Conservation (phyloP, 1,140 invertebrate species). For the Trichomalopsis sarcophagae region DNA sequence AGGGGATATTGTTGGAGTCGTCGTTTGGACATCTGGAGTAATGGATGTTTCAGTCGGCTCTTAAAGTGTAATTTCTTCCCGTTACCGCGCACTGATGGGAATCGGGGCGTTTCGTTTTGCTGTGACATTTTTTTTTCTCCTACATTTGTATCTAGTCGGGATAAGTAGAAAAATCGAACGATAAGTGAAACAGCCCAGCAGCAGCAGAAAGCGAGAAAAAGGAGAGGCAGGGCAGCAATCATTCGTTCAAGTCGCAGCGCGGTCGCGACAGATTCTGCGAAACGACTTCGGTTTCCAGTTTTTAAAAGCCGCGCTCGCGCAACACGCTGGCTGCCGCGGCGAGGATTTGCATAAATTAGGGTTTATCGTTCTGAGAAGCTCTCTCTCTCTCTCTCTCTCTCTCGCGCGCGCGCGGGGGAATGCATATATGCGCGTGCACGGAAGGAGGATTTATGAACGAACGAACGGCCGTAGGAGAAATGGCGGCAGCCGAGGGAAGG, state of each 20-base stretch:
- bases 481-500: not conserved
- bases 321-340: conserved; percentile 49
- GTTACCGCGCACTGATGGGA: not conserved
- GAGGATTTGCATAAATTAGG: conserved; percentile 75
- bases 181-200: not conserved
- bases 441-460: conserved; percentile 51
- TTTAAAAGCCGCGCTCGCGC: conserved; percentile 49
- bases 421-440: conserved; percentile 29
- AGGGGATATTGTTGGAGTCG: not conserved
- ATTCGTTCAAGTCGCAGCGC: conserved; percentile 41
- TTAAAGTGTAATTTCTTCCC: conserved; percentile 18
- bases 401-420: conserved; percentile 50
- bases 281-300: conserved; percentile 63
- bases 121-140: too few relatives aligned
- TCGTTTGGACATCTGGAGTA: conserved; percentile 5
- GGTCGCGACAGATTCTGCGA: conserved; percentile 69
- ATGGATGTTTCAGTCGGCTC: conserved; percentile 18
- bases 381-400: not conserved
- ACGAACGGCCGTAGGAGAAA: conserved; percentile 15
- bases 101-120: not conserved
- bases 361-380: conserved; percentile 74
- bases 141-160: not conserved
- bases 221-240: conserved; percentile 38
- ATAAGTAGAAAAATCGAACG: not conserved
- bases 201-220: conserved; percentile 42